Percentiles rank a stretch among this genome's conserved stretches.
phyloP scores from a whole-genome alignment of 2,888 invertebrate genomes.

The Ischnura elegans region DNA sequence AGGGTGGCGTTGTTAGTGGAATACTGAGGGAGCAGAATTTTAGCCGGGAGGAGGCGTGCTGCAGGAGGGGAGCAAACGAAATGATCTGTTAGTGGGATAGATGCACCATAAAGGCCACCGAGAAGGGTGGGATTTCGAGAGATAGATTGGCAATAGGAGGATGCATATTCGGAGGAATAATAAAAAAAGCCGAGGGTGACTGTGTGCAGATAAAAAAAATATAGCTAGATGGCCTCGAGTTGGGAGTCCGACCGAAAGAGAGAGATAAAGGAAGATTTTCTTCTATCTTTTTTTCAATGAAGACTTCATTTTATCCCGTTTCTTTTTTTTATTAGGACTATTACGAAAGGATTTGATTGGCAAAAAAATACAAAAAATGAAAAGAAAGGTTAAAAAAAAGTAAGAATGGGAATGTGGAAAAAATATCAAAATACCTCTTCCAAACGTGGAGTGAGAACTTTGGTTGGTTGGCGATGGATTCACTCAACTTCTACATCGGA shows the following conservation, averaged over 20 bases:
- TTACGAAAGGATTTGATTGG: conserved; percentile 1
- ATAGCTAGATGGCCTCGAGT: background rate
- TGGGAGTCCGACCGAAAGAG: background rate
- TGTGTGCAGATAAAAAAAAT: background rate
- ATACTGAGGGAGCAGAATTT: background rate
- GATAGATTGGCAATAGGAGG: background rate
- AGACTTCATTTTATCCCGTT: background rate
- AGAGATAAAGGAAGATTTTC: background rate
- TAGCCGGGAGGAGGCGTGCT: background rate
- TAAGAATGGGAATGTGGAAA: background rate
- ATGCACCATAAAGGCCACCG: background rate
- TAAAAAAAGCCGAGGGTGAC: background rate
- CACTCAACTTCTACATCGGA: background rate
- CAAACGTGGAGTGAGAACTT: background rate
- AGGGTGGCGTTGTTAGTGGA: background rate
- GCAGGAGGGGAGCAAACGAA: background rate
- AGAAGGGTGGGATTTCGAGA: background rate
- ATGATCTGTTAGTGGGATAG: conserved; percentile 27
- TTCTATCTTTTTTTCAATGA: background rate
- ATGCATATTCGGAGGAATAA: background rate
- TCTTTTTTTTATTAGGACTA: background rate
- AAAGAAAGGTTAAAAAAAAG: background rate
- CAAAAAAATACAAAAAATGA: too few relatives aligned
- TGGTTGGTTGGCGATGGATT: background rate
- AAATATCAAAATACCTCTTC: background rate